These are phyloP conservation scores for Hydractinia symbiolongicarpus DNA, from an alignment of 30 jellyfish, hydroid and myxozoan species.

Conservation along the genomic window DNA sequence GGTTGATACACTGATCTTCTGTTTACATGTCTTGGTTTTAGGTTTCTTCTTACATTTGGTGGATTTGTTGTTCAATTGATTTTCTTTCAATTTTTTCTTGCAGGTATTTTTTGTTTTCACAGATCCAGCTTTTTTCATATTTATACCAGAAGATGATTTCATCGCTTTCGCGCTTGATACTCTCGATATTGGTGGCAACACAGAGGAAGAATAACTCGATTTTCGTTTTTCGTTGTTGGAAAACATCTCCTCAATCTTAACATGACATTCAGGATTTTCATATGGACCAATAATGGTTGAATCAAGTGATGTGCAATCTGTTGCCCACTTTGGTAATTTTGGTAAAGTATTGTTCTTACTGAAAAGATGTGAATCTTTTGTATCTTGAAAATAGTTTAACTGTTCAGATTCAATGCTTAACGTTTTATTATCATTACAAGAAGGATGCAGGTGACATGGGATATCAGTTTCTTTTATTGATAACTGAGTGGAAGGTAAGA, in stretches of 20 bases:
- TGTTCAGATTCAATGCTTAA: neutral
- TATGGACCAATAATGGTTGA: slow-evolving; percentile 3
- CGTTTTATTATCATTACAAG: neutral
- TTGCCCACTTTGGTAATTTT: slow-evolving; percentile 31
- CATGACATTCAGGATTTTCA: neutral
- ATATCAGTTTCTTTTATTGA: neutral
- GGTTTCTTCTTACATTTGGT: no score
- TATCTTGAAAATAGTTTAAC: neutral
- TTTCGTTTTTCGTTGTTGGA: neutral
- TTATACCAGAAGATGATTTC: no score
- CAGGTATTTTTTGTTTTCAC: no score
- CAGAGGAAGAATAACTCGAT: neutral
- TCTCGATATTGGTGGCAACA: neutral
- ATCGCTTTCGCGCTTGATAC: neutral
- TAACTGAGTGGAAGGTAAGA: neutral
- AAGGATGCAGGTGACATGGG: no score
- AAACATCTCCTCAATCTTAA: neutral
- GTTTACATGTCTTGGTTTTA: no score
- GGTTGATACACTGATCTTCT: no score
- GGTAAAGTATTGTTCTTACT: slow-evolving; percentile 2
- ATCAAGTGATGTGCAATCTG: neutral
- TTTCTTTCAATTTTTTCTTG: no score
- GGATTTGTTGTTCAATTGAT: no score
- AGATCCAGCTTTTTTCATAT: no score
- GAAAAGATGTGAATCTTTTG: neutral